Percentiles rank a stretch among this genome's conserved stretches.
Evolutionary conservation across 2,797 vertebrate genomes (phyloP).

Genomic region (Brachyalestes nurse): DNA sequence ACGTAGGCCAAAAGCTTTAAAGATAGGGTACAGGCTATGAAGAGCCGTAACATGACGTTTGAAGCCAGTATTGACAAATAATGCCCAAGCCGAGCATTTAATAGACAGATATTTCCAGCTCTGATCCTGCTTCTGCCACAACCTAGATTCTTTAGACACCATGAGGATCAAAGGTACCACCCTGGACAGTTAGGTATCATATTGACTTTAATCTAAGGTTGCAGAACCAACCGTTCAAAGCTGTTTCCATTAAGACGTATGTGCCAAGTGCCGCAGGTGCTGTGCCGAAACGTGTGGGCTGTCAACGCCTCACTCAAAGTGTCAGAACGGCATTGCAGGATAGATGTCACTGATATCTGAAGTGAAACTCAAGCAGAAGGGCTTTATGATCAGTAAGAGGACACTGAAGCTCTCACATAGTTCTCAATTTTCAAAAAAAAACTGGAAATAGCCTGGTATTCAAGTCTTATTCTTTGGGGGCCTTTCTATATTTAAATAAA

Average conservation of each 20-base stretch:
- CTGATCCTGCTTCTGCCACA: neutral
- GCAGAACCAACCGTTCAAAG: neutral
- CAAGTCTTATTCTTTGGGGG: neutral
- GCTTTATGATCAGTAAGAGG: constrained; percentile 54
- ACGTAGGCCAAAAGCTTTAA: no score
- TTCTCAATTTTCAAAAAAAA: neutral
- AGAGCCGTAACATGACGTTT: no score
- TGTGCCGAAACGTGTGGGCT: constrained; percentile 34
- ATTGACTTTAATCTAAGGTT: neutral
- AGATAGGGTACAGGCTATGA: no score
- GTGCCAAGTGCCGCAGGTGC: constrained; percentile 36
- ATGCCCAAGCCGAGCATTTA: neutral
- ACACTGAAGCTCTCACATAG: neutral
- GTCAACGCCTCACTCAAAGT: constrained; percentile 48
- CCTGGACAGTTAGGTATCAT: constrained; percentile 15
- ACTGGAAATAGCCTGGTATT: neutral
- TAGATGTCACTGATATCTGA: constrained; percentile 48
- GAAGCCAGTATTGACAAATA: no score
- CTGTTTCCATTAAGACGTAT: constrained; percentile 30
- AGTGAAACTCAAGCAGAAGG: constrained; percentile 61
- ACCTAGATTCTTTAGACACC: constrained; percentile 6
- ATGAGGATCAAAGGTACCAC: neutral
- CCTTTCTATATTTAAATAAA: no score
- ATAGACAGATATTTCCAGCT: neutral
- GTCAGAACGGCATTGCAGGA: constrained; percentile 43